phyloP scores from a whole-genome alignment of 2,113 vertebrate species.

The Onychorhynchus coronatus region DNA sequence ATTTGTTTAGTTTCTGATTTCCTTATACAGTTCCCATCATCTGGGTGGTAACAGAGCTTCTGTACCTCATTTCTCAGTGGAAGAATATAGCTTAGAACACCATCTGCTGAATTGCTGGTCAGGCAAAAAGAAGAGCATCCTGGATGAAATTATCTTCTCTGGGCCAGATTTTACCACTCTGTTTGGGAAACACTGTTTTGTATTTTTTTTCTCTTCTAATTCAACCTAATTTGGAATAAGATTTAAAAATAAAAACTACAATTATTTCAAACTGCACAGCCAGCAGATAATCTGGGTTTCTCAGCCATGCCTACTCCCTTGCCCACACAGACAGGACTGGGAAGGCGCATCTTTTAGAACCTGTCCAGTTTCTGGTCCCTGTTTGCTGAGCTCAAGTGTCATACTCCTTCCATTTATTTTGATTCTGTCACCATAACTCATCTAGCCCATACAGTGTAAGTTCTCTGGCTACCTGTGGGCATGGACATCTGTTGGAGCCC shows the following conservation, averaged over 20 bases:
- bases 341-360: neutral
- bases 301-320: rapidly evolving
- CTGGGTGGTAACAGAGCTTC: slow-evolving; percentile 13
- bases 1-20: slow-evolving; percentile 62
- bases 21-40: slow-evolving; percentile 45
- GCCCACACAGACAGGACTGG: neutral
- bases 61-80: neutral
- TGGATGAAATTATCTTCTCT: neutral
- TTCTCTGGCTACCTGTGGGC: neutral
- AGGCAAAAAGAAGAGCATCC: neutral
- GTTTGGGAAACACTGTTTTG: neutral
- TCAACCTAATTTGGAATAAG: neutral
- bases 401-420: neutral
- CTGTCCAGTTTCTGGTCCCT: neutral
- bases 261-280: neutral
- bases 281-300: rapidly evolving
- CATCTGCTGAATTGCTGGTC: neutral
- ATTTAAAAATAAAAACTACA: neutral
- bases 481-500: neutral
- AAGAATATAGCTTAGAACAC: neutral
- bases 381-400: neutral
- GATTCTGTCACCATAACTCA: neutral
- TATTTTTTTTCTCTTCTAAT: neutral
- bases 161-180: neutral
- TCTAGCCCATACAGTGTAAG: neutral